Evolutionary conservation across 2,797 vertebrate species (phyloP).

Genomic region (Cyprinella venusta): DNA sequence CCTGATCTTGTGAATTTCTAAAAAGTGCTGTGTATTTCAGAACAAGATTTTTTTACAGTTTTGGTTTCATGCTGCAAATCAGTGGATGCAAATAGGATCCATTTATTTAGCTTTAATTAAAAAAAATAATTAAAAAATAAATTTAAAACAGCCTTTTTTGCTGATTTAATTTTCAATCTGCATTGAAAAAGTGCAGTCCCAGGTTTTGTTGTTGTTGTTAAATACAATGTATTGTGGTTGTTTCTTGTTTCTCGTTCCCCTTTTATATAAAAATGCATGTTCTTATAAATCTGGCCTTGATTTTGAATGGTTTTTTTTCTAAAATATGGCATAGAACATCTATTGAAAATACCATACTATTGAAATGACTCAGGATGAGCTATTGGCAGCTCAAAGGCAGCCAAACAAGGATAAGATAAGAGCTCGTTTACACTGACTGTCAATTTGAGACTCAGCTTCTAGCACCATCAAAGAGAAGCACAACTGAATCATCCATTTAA

Average conservation of each 20-base stretch:
- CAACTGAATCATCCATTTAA: slow-evolving; percentile 36
- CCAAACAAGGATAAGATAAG: background rate
- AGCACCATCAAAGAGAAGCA: slow-evolving; percentile 5
- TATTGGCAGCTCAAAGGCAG: background rate
- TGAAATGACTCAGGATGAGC: background rate
- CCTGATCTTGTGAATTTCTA: background rate
- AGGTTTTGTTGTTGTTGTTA: background rate
- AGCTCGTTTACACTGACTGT: slow-evolving; percentile 35
- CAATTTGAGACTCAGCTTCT: slow-evolving; percentile 1
- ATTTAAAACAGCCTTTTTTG: background rate
- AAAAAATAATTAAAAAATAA: too few relatives aligned
- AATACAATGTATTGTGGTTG: background rate
- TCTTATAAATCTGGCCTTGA: background rate
- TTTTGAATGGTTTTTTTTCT: background rate
- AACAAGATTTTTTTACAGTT: background rate
- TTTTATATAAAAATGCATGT: background rate
- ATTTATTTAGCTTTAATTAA: background rate
- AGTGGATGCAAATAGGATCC: background rate
- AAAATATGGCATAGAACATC: background rate
- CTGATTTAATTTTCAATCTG: background rate
- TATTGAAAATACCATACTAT: background rate
- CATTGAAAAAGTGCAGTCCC: background rate
- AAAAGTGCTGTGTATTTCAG: background rate
- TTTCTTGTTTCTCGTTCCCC: background rate
- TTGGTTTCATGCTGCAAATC: background rate